Conservation (phyloP, 1,140 invertebrate species). For the Musca vetustissima region DNA sequence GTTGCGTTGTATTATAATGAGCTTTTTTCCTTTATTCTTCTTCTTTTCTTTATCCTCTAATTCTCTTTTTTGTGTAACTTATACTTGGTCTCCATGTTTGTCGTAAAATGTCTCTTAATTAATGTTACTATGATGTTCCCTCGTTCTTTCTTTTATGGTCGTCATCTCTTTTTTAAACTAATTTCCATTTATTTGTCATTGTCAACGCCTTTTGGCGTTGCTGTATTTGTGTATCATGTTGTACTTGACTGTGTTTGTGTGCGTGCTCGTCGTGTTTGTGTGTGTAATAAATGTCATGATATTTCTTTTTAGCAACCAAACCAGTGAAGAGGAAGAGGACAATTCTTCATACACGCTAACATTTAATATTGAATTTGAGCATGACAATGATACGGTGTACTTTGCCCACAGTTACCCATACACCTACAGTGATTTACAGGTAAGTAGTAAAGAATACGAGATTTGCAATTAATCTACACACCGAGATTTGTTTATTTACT, state of each 20-base stretch:
- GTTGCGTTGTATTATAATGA: not conserved
- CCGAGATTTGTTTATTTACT: not conserved
- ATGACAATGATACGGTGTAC: constrained; percentile 89
- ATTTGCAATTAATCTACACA: no score
- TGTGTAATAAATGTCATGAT: no score
- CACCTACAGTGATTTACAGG: constrained; percentile 84
- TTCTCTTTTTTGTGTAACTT: no score
- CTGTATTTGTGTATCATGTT: no score
- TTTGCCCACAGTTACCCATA: constrained; percentile 97
- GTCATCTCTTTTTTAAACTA: not conserved
- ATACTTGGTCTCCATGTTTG: no score
- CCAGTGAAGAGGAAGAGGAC: constrained; percentile 54
- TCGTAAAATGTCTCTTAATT: no score
- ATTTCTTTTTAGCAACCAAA: constrained; percentile 15
- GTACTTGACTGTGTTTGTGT: no score
- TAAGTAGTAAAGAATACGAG: constrained; percentile 32
- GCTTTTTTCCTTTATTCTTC: not conserved
- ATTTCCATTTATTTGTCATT: not conserved
- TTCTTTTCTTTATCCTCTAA: no score
- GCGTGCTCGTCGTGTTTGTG: no score
- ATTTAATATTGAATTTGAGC: constrained; percentile 90
- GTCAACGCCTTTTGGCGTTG: no score
- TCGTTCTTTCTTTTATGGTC: not conserved
- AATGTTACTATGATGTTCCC: not conserved
- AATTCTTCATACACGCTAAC: constrained; percentile 79